Conservation (phyloP, 2,113 vertebrate species). For the Sinocyclocheilus rhinocerous region DNA sequence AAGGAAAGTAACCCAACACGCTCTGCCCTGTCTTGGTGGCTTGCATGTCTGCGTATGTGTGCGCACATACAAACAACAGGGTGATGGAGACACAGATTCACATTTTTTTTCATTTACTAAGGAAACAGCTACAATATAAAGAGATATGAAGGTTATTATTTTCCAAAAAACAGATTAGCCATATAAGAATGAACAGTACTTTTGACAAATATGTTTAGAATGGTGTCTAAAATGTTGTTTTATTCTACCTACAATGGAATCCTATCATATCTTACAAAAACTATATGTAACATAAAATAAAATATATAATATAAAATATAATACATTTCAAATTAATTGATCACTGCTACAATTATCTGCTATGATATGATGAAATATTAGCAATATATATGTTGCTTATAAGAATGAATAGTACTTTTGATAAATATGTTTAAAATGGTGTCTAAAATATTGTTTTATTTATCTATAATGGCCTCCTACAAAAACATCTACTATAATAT, state of each 20-base stretch:
- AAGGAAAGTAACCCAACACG: conserved; percentile 81
- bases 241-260: not conserved
- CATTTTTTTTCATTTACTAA: not conserved
- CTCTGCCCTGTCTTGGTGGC: conserved; percentile 63
- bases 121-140: not conserved
- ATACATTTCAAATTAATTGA: no score
- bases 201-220: no score
- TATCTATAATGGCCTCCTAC: not conserved
- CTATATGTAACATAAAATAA: no score
- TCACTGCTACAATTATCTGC: no score
- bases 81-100: conserved; percentile 16
- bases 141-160: not conserved
- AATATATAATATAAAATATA: no score
- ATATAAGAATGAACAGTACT: not conserved
- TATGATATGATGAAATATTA: no score
- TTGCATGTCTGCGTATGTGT: conserved; percentile 54
- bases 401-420: no score
- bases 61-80: not conserved
- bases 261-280: not conserved
- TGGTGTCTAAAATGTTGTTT: not conserved
- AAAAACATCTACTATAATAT: no score
- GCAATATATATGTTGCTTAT: no score
- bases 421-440: not conserved
- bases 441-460: not conserved
- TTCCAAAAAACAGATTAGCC: no score